These are phyloP conservation scores for Drosophila anomalata DNA, from an alignment of 2,888 invertebrate genomes.

Conservation along the genomic window DNA sequence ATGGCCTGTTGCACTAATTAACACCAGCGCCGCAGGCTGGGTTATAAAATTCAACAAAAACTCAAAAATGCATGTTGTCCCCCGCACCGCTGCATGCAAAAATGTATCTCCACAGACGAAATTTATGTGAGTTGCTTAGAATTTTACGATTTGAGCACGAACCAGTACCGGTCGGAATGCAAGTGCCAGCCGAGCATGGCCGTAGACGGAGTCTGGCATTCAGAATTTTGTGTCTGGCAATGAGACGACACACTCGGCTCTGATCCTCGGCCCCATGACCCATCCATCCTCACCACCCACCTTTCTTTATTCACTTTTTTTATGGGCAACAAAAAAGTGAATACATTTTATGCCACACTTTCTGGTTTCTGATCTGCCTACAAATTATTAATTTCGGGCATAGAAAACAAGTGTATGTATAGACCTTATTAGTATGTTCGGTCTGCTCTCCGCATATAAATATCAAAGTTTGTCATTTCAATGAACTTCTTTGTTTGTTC, in stretches of 20 bases:
- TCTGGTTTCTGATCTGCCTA: slow-evolving; percentile 12
- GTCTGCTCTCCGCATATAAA: slow-evolving; percentile 24
- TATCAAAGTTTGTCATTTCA: slow-evolving; percentile 61
- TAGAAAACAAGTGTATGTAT: slow-evolving; percentile 3
- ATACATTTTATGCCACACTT: slow-evolving; percentile 30
- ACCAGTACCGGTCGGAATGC: slow-evolving; percentile 33
- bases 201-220: slow-evolving; percentile 30
- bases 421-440: slow-evolving; percentile 6
- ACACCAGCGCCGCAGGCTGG: slow-evolving; percentile 31
- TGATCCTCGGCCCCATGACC: slow-evolving; percentile 8
- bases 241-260: slow-evolving; percentile 5
- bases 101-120: slow-evolving; percentile 26
- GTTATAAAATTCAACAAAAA: slow-evolving; percentile 25
- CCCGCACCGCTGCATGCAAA: slow-evolving; percentile 12
- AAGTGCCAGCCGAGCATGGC: slow-evolving; percentile 40
- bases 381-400: slow-evolving; percentile 17
- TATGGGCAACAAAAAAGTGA: not conserved
- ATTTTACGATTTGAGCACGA: slow-evolving; percentile 44
- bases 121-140: slow-evolving; percentile 36
- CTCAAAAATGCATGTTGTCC: slow-evolving; percentile 2
- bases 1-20: slow-evolving; percentile 47
- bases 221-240: slow-evolving; percentile 21
- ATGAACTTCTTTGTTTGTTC: slow-evolving; percentile 47
- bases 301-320: not conserved
- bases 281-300: not conserved